Percentiles rank a stretch among this genome's conserved stretches.
Conservation (phyloP, 2,113 vertebrate species). For the Serinus canaria region DNA sequence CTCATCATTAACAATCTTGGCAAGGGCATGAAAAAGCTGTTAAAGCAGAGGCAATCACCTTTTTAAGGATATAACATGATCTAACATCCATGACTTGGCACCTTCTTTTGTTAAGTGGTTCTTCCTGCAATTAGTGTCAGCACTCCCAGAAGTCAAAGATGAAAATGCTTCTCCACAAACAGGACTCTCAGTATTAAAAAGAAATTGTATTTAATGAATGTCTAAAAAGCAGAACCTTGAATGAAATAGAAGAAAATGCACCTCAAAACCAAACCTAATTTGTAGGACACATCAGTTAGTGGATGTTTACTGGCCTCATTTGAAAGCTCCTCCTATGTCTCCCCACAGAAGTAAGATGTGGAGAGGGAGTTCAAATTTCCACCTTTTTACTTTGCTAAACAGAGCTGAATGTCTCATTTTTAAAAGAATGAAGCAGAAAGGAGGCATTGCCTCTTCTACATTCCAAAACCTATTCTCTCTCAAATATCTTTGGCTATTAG, state of each 20-base stretch:
- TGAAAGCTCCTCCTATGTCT: not conserved
- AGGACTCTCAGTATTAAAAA: not conserved
- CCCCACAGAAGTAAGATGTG: not conserved
- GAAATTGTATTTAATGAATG: not conserved
- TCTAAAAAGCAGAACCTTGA: not conserved
- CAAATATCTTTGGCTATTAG: slow-evolving; percentile 37
- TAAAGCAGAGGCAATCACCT: not conserved
- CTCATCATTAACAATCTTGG: not conserved
- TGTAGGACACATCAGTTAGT: not conserved
- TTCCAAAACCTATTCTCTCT: slow-evolving; percentile 12
- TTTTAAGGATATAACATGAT: not conserved
- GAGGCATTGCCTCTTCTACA: not conserved
- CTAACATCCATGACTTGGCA: not conserved
- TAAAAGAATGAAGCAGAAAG: not conserved
- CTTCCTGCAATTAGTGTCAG: slow-evolving; percentile 5
- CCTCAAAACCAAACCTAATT: not conserved
- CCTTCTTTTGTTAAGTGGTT: not conserved
- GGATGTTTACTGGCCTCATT: not conserved
- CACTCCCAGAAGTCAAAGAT: not conserved
- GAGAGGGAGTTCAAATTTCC: not conserved
- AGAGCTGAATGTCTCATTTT: not conserved
- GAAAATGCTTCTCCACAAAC: not conserved
- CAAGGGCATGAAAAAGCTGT: not conserved
- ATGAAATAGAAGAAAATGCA: not conserved
- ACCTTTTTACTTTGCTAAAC: not conserved